A percentile compares a stretch with the other conserved stretches of the same genome.
phyloP scores from a whole-genome alignment of 2,113 vertebrate species.

The Dendropsophus ebraccatus region DNA sequence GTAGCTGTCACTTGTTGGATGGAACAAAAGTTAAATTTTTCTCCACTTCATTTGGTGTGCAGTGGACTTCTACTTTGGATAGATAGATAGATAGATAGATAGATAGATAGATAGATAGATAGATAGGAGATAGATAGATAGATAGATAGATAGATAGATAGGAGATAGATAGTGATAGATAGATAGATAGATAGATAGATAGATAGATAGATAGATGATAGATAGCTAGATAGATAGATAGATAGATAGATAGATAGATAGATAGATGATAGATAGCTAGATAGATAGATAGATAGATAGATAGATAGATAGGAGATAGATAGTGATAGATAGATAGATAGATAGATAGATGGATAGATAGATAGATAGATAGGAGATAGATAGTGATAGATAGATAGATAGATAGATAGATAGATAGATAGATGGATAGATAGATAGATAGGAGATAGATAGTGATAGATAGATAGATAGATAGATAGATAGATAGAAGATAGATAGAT shows the following conservation, averaged over 20 bases:
- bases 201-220: neutral
- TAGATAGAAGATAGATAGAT: neutral
- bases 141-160: neutral
- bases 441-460: neutral
- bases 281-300: neutral
- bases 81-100: conserved; percentile 13
- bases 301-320: neutral
- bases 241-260: too few species aligned
- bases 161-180: neutral
- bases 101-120: neutral
- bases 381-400: neutral
- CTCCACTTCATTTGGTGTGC: too few species aligned
- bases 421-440: neutral
- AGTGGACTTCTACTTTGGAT: too few species aligned
- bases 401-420: neutral
- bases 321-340: neutral
- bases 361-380: neutral
- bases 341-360: conserved; percentile 7
- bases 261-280: too few species aligned
- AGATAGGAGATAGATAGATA: neutral
- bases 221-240: too few species aligned
- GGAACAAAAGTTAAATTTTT: neutral
- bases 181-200: neutral
- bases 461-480: neutral
- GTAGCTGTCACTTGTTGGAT: too few species aligned